Base-by-base conservation (phyloP, 2,888 invertebrate genomes). In the Escarpia spicata region DNA sequence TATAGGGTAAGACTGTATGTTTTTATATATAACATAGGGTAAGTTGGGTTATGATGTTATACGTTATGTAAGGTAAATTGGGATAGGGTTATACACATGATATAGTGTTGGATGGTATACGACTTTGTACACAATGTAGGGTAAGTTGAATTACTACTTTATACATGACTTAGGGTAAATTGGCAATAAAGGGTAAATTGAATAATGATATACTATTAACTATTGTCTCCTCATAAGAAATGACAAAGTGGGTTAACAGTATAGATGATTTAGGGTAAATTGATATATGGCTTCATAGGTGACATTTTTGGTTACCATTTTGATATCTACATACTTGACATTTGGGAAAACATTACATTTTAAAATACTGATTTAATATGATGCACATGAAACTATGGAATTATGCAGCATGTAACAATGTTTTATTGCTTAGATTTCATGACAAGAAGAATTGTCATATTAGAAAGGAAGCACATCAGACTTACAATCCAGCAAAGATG, bases 401-500 rank as follows among this genome's bases (percentile, higher is more conserved):
- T 15, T 26, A 75, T 75, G 19, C 75, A 75, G 75, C n/a, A 26
- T 26, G 26, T 52, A 75, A 4, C 19, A 75, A 75, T 26, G 75
- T 26, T 75, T 75, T 75, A 75, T 75, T 15, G 26, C 26, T 26
- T 4, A 75, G 4, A 75, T 6, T 75, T n/a, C 0, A n/a, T 75
- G n/a, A 26, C 75, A 15, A 75, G 75, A 75, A 26, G 75, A 26
- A 37, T 37, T 37, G 37, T 37, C 37, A 12, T 52, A 52, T 9
- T 12, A 52, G 31, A 12, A 26, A 43, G 26, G 31, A 44, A 1
- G 37, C 37, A 19, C 45, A 31, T 45, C n/a, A 43, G 37, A 94
- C 94, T 93, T 92, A 94, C 26, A 45, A 58, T 37, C 52, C 44
- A 60, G 60, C 52, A 31, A 37, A 52, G 45, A 58, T 31, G 60